Evolutionary conservation across 1,140 invertebrate genomes (phyloP).

Genomic region (Goniozus legneri): DNA sequence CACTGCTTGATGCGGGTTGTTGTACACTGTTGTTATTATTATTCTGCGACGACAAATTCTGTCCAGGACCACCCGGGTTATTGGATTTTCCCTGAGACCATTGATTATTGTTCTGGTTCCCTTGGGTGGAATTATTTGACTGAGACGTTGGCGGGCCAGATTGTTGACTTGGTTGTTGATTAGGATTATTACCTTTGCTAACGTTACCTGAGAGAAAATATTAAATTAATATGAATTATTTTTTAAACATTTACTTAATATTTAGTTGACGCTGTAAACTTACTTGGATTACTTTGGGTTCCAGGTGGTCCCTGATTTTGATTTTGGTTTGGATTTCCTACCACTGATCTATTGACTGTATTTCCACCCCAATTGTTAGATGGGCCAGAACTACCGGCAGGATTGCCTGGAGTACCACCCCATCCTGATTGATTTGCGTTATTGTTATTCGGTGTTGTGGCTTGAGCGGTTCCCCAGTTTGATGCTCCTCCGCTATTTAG

Average conservation of each 20-base stretch:
- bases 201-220: conserved; percentile 34
- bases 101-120: conserved; percentile 46
- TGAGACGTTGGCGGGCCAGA: conserved; percentile 48
- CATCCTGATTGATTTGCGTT: conserved; percentile 53
- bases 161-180: conserved; percentile 48
- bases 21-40: conserved; percentile 41
- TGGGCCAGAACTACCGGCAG: conserved; percentile 37
- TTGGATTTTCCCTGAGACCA: conserved; percentile 53
- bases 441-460: conserved; percentile 61
- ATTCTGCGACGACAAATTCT: conserved; percentile 42
- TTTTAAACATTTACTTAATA: background rate
- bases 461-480: conserved; percentile 71
- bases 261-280: conserved; percentile 5
- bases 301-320: conserved; percentile 46
- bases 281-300: conserved; percentile 42
- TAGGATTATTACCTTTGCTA: conserved; percentile 47
- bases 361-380: conserved; percentile 45
- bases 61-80: conserved; percentile 40
- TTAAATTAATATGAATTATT: background rate
- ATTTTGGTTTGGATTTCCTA: conserved; percentile 48
- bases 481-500: conserved; percentile 65
- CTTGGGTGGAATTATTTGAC: conserved; percentile 40
- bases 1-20: conserved; percentile 25
- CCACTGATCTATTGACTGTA: conserved; percentile 43
- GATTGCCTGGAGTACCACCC: conserved; percentile 58